These are phyloP conservation scores for Oxystoma pomonae DNA, from an alignment of 2,888 invertebrate species.

Conservation along the genomic window DNA sequence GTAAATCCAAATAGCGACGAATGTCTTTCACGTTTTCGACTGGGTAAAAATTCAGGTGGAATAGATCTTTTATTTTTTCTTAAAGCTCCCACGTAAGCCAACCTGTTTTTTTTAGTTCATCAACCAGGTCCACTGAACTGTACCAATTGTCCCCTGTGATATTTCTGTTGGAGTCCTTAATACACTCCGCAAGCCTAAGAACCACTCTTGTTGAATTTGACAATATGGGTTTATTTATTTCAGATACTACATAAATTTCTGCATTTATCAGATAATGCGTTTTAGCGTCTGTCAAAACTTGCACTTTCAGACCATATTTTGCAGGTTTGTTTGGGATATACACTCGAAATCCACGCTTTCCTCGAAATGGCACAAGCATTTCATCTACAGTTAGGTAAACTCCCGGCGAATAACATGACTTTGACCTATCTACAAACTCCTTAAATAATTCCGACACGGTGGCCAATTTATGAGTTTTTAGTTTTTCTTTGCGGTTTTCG, in stretches of 20 bases:
- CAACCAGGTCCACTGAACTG: no score
- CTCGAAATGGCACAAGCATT: no score
- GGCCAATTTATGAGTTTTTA: background rate
- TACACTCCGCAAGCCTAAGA: conserved; percentile 22
- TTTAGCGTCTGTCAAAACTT: conserved; percentile 14
- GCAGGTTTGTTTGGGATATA: no score
- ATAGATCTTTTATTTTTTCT: conserved; percentile 31
- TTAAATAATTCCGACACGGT: background rate
- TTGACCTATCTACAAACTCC: no score
- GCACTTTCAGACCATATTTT: conserved; percentile 18
- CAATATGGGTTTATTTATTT: conserved; percentile 4
- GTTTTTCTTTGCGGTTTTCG: background rate
- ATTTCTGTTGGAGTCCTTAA: conserved; percentile 19
- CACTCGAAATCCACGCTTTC: no score
- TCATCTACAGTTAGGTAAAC: no score
- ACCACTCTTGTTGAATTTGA: conserved; percentile 10
- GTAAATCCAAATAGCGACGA: conserved; percentile 28
- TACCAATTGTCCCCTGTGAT: no score
- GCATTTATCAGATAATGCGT: conserved; percentile 12
- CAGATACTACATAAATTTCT: conserved; percentile 10
- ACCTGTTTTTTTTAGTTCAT: no score
- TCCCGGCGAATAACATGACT: no score
- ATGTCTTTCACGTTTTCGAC: conserved; percentile 1
- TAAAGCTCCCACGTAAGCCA: conserved; percentile 28
- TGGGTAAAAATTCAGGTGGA: conserved; percentile 28